Conservation (phyloP, 2,888 invertebrate genomes). For the Ellobium chinense region DNA sequence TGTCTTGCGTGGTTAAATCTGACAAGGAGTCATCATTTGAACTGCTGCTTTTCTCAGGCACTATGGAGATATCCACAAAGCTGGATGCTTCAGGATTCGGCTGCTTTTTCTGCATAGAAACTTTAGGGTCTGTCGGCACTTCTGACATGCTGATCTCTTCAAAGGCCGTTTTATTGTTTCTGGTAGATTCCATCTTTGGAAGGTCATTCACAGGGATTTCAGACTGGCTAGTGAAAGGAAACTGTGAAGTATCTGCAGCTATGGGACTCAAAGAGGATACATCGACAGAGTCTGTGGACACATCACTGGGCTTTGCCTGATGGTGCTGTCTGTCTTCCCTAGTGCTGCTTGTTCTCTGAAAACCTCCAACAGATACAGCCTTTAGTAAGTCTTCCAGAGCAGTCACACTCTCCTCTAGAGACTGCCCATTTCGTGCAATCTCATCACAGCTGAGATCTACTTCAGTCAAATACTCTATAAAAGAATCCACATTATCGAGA, state of each 20-base stretch:
- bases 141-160: slow-evolving; percentile 7
- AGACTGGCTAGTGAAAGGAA: neutral
- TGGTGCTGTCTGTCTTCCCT: neutral
- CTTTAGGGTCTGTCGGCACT: neutral
- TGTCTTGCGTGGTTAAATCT: no score
- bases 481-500: slow-evolving; percentile 62
- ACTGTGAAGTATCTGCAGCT: neutral
- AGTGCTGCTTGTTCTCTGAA: neutral
- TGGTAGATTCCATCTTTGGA: neutral
- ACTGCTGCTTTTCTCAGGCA: neutral
- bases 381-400: slow-evolving; percentile 51
- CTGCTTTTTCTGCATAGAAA: slow-evolving; percentile 3
- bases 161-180: neutral
- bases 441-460: slow-evolving; percentile 62
- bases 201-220: slow-evolving; percentile 10
- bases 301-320: neutral
- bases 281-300: neutral
- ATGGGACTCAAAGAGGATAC: slow-evolving; percentile 10
- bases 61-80: slow-evolving; percentile 5
- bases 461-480: slow-evolving; percentile 66
- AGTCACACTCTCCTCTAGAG: slow-evolving; percentile 61
- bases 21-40: neutral
- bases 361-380: neutral
- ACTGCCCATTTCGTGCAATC: slow-evolving; percentile 23
- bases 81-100: slow-evolving; percentile 7